Evolutionary conservation across 2,888 invertebrate genomes (phyloP).

Genomic region (Dendrolimus houi): DNA sequence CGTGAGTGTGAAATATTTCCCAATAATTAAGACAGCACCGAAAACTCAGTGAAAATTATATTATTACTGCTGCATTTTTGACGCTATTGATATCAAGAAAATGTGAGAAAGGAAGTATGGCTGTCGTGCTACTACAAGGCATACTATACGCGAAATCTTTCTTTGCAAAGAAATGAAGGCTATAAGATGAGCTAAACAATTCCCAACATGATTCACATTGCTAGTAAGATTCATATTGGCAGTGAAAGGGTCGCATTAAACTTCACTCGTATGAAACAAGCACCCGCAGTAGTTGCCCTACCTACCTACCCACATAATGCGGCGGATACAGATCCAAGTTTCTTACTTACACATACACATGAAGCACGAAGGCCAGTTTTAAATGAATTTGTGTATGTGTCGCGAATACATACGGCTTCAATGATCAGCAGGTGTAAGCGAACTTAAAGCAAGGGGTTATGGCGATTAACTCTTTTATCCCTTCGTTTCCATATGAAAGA

Average conservation of each 20-base stretch:
- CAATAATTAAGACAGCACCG: constrained; percentile 28
- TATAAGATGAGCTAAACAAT: constrained; percentile 39
- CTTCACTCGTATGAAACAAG: constrained; percentile 56
- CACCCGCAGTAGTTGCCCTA: constrained; percentile 69
- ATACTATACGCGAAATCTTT: constrained; percentile 52
- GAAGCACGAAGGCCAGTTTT: constrained; percentile 70
- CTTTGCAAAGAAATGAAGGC: constrained; percentile 56
- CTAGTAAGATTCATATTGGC: constrained; percentile 65
- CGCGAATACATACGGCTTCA: constrained; percentile 72
- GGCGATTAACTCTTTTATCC: constrained; percentile 76
- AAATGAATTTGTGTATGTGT: constrained; percentile 62
- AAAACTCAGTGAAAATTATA: constrained; percentile 58
- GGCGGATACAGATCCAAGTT: constrained; percentile 73
- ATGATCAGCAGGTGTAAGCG: constrained; percentile 76
- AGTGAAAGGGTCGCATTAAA: constrained; percentile 54
- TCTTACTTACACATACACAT: constrained; percentile 66
- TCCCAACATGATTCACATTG: constrained; percentile 46
- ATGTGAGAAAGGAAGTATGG: constrained; percentile 74
- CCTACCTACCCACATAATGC: constrained; percentile 70
- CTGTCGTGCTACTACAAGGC: constrained; percentile 57
- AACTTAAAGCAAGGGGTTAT: constrained; percentile 72
- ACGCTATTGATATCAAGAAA: constrained; percentile 68
- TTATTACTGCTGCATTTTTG: constrained; percentile 53
- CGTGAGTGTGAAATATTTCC: constrained; percentile 37
- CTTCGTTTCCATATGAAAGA: constrained; percentile 75